Conservation (phyloP, 2,797 vertebrate genomes). For the Takifugu rubripes region DNA sequence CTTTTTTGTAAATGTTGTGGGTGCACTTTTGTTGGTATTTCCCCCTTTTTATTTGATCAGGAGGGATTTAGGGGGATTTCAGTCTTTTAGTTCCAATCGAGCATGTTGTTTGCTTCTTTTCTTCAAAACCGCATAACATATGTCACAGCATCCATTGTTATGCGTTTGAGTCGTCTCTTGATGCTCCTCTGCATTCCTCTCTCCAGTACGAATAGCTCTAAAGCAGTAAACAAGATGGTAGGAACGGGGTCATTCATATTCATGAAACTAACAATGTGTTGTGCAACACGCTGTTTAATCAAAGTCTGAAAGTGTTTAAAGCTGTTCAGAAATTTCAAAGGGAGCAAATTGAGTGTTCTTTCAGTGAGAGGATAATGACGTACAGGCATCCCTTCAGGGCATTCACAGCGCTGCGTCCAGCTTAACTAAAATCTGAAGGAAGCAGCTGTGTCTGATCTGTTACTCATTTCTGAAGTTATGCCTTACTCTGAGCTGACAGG, state of each 20-base stretch:
- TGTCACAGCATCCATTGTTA: neutral
- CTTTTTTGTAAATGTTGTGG: neutral
- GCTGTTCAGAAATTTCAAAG: neutral
- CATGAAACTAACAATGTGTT: neutral
- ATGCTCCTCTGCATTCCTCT: no score
- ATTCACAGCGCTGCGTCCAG: neutral
- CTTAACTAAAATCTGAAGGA: neutral
- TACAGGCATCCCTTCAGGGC: neutral
- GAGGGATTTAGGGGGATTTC: neutral
- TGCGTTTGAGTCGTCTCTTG: neutral
- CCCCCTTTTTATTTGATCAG: neutral
- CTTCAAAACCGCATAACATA: neutral
- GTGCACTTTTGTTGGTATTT: neutral
- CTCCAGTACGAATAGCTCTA: neutral
- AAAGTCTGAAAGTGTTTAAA: conserved; percentile 1
- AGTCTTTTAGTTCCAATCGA: no score
- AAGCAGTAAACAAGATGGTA: neutral
- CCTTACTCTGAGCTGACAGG: neutral
- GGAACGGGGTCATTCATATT: neutral
- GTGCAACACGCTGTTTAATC: neutral
- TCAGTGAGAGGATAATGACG: neutral
- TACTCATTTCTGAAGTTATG: neutral
- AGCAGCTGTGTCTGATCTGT: neutral
- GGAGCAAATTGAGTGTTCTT: neutral
- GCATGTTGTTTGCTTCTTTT: no score